phyloP scores from a whole-genome alignment of 1,140 invertebrate genomes.

The Muscidifurax raptorellus region DNA sequence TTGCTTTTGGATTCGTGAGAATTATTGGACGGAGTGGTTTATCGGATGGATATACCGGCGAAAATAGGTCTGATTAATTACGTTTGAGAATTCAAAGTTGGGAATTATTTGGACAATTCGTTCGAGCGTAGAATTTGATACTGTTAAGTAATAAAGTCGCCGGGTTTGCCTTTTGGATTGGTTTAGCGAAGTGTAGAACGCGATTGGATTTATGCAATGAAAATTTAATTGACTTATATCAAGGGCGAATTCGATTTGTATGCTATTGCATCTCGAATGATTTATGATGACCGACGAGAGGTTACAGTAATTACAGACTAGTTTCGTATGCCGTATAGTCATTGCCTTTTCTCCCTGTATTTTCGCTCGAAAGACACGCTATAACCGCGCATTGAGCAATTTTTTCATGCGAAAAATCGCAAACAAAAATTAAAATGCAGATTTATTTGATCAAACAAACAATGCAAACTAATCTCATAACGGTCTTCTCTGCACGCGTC shows the following conservation, averaged over 20 bases:
- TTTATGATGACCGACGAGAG: conserved; percentile 15
- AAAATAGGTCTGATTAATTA: too few species aligned
- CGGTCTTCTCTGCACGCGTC: background rate
- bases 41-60: too few species aligned
- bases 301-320: background rate
- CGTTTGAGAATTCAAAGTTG: too few species aligned
- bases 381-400: background rate
- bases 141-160: background rate
- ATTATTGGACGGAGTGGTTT: background rate
- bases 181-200: background rate
- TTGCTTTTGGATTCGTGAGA: background rate
- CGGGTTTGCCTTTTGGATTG: background rate
- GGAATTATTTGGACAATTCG: too few species aligned
- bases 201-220: conserved; percentile 21
- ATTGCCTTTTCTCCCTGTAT: background rate
- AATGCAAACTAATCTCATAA: background rate
- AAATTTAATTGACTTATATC: conserved; percentile 10
- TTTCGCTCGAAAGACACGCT: background rate
- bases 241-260: conserved; percentile 11
- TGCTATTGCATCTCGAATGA: background rate
- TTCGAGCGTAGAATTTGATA: background rate
- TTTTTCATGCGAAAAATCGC: background rate
- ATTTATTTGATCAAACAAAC: background rate
- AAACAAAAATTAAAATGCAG: too few species aligned
- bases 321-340: background rate